Evolutionary conservation across 2,888 invertebrate species (phyloP), one percentile per base, ranked within the genome.

Genomic region (Aspidiotus rigidus): DNA sequence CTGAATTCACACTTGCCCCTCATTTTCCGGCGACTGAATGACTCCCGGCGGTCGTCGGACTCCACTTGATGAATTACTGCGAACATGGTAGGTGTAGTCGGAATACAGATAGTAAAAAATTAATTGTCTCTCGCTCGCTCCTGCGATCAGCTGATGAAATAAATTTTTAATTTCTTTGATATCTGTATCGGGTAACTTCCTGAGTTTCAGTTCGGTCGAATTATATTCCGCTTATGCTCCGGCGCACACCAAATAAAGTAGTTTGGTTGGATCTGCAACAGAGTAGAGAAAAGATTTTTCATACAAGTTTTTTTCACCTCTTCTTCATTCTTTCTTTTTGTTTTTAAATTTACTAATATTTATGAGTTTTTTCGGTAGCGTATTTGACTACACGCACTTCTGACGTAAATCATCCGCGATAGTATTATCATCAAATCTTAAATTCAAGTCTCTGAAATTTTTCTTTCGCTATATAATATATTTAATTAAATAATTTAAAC

Each of bases 1-100:
- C 97, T 93, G 81, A 93, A 97, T 82, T 97, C 95, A 83, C 95
- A 95, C 84, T 95, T 94, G 77, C 90, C 86, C 79, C 91, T 85
- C 87, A 89, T 88, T 82, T 89, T 89, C 81, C 89, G 86, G 81
- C 89, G 86, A 81, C 88, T 84, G 83, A 89, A 89, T 84, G n/a
- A n/a, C n/a, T 89, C 88, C 81, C 88, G 84, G 83, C 88, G 86
- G 81, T 89, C 89, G 83, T 89, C 89, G 82, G 85, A 84, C 83
- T 89, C 89, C 81, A 89, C 88, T 85, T 1, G 2, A 6, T 89
- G 88, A 88, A 89, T 89, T 84, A 89, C 88, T 82, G 89, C 89
- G 84, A 89, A 89, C 89, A 89, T 13, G 2, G 11, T n/a, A n/a
- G 11, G n/a, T n/a, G n/a, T n/a, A 49, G 11, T 49, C 49, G 49